Conservation (phyloP, 23 tunicate species). For the Trididemnum miniatum region DNA sequence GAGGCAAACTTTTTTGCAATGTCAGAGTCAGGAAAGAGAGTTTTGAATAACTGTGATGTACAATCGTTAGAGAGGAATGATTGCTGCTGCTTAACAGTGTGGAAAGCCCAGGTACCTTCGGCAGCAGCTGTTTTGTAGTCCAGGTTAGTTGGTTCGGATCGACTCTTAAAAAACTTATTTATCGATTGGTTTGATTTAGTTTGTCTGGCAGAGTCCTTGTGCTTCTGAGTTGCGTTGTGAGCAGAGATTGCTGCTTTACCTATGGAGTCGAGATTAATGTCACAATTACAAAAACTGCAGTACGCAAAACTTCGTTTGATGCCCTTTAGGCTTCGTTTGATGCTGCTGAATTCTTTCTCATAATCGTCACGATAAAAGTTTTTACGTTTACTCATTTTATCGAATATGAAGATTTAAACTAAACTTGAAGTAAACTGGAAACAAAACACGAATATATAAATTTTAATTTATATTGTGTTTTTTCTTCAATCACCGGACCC, state of each 20-base stretch:
- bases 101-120: conserved; percentile 58
- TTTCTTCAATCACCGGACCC: not conserved
- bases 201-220: conserved; percentile 26
- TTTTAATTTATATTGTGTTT: not conserved
- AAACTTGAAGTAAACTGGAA: not conserved
- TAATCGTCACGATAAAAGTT: conserved; percentile 51
- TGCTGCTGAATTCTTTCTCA: conserved; percentile 35
- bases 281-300: conserved; percentile 32
- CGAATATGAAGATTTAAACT: conserved; percentile 21
- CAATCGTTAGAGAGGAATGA: conserved; percentile 60
- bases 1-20: conserved; percentile 40
- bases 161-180: conserved; percentile 22
- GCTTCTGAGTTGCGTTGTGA: conserved; percentile 21
- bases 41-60: conserved; percentile 53
- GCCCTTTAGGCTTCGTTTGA: conserved; percentile 52
- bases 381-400: conserved; percentile 49
- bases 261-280: conserved; percentile 34
- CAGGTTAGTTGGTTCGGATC: conserved; percentile 37
- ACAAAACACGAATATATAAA: no score
- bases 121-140: conserved; percentile 66
- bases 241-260: conserved; percentile 8
- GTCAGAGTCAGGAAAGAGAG: conserved; percentile 36
- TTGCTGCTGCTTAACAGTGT: conserved; percentile 47
- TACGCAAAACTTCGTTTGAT: conserved; percentile 37
- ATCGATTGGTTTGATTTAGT: conserved; percentile 38